Evolutionary conservation across 2,797 vertebrate species (phyloP).

Genomic region (Cirrhinus mrigala): DNA sequence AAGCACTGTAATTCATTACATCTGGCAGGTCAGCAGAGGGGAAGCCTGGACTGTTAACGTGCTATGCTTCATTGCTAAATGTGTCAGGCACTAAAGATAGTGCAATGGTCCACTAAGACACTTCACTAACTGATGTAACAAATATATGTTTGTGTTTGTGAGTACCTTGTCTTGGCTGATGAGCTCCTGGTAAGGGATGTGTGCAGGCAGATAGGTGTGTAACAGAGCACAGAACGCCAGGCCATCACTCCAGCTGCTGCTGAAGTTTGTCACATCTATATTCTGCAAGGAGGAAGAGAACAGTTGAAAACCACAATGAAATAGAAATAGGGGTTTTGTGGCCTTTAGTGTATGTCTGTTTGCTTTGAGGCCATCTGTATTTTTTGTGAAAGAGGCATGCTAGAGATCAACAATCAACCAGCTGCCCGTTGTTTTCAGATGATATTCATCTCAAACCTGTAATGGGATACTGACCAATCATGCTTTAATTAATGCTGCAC

Average conservation of each 20-base stretch:
- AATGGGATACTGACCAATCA: background rate
- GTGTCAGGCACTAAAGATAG: slow-evolving; percentile 22
- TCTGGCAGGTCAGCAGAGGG: slow-evolving; percentile 24
- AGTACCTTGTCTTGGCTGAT: slow-evolving; percentile 90
- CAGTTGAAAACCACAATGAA: background rate
- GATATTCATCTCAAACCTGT: slow-evolving; percentile 15
- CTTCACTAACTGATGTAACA: slow-evolving; percentile 10
- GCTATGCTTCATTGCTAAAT: slow-evolving; percentile 34
- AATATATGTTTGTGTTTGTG: background rate
- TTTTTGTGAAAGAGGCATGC: background rate
- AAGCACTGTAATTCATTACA: slow-evolving; percentile 52
- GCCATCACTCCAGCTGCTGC: slow-evolving; percentile 94
- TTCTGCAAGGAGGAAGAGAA: slow-evolving; percentile 67
- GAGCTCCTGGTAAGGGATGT: slow-evolving; percentile 92
- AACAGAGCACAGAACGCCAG: slow-evolving; percentile 90
- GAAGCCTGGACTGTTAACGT: slow-evolving; percentile 36
- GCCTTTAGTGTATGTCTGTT: background rate
- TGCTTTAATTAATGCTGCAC: background rate
- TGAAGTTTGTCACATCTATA: slow-evolving; percentile 94
- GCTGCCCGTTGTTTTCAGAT: background rate
- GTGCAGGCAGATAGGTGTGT: slow-evolving; percentile 90
- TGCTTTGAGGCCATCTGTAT: background rate
- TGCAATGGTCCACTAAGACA: background rate
- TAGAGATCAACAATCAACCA: background rate
- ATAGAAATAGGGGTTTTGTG: background rate